phyloP scores from a whole-genome alignment of 2,888 invertebrate species.

The Pandemis cinnamomeana region DNA sequence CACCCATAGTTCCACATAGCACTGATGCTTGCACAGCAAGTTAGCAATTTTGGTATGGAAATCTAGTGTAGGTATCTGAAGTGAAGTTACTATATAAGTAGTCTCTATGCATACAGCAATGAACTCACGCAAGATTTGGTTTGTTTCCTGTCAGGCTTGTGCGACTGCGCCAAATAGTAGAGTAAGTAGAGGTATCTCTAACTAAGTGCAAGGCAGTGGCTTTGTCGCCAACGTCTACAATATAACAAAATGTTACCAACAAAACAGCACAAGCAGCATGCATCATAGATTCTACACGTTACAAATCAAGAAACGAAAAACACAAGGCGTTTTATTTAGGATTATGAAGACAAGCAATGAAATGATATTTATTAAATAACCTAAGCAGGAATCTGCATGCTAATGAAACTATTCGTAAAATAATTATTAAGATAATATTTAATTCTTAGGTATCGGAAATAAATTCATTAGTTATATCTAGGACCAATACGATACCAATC shows the following conservation, averaged over 20 bases:
- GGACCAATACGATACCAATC: background rate
- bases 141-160: background rate
- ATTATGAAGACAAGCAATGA: too few relatives aligned
- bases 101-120: background rate
- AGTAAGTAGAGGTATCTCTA: background rate
- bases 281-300: too few relatives aligned
- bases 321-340: too few relatives aligned
- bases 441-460: background rate
- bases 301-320: too few relatives aligned
- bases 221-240: too few relatives aligned
- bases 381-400: too few relatives aligned
- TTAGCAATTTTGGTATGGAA: background rate
- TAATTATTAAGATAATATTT: too few relatives aligned
- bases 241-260: too few relatives aligned
- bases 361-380: too few relatives aligned
- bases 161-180: background rate
- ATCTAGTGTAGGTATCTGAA: background rate
- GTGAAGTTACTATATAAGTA: background rate
- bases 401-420: too few relatives aligned
- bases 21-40: background rate
- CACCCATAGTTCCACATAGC: background rate
- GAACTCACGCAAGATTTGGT: background rate
- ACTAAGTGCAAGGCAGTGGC: too few relatives aligned
- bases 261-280: too few relatives aligned
- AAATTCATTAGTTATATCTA: slow-evolving; percentile 1